A percentile compares a stretch with the other conserved stretches of the same genome.
phyloP scores from a whole-genome alignment of 1,140 invertebrate genomes.

The Trichonephila inaurata region DNA sequence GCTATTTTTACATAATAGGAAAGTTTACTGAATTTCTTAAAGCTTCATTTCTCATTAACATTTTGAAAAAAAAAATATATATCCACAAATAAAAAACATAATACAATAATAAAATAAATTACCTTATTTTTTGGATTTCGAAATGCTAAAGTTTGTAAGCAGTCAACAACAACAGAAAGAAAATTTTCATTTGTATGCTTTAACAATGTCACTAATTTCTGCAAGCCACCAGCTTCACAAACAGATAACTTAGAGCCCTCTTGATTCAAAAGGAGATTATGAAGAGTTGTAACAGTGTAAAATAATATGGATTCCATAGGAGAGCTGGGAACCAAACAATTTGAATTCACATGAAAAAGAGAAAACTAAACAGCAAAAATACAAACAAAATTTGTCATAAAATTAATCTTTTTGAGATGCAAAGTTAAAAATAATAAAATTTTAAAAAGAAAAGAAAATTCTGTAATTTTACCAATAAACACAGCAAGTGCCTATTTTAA shows the following conservation, averaged over 20 bases:
- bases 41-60: too few species aligned
- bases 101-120: background rate
- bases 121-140: constrained; percentile 98
- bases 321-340: constrained; percentile 84
- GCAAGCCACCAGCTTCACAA: constrained; percentile 95
- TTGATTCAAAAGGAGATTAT: constrained; percentile 97
- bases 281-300: constrained; percentile 98
- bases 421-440: too few species aligned
- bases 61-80: too few species aligned
- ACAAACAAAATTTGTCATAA: background rate
- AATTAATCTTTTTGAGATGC: background rate
- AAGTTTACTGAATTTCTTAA: too few species aligned
- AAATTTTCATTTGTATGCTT: constrained; percentile 98
- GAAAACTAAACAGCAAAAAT: background rate
- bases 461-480: too few species aligned
- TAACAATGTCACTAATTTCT: constrained; percentile 98
- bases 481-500: too few species aligned
- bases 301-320: constrained; percentile 98
- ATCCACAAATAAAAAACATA: too few species aligned
- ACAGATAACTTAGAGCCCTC: constrained; percentile 99
- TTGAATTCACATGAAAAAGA: background rate
- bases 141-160: constrained; percentile 98
- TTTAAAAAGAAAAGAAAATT: too few species aligned
- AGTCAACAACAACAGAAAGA: constrained; percentile 99
- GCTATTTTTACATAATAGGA: too few species aligned